phyloP scores from a whole-genome alignment of 2,888 invertebrate species.

The Diploptera punctata region DNA sequence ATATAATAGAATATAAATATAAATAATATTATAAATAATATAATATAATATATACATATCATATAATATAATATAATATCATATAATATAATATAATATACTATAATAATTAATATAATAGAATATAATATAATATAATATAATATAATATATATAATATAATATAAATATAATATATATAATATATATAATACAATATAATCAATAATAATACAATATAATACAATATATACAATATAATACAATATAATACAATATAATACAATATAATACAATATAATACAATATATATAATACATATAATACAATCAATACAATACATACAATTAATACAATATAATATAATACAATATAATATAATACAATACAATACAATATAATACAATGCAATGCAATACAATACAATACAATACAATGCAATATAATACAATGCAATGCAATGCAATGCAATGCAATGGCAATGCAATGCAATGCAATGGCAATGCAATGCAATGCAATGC shows the following conservation, averaged over 20 bases:
- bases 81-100: too few relatives aligned
- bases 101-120: too few relatives aligned
- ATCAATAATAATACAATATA: neutral
- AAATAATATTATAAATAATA: neutral
- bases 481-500: constrained; percentile 13
- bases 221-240: too few relatives aligned
- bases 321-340: neutral
- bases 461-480: too few relatives aligned
- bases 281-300: neutral
- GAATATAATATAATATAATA: too few relatives aligned
- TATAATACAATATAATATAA: neutral
- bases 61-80: too few relatives aligned
- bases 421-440: neutral
- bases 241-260: neutral
- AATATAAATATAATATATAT: too few relatives aligned
- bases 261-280: neutral
- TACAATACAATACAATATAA: neutral
- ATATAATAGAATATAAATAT: neutral
- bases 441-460: too few relatives aligned
- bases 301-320: too few relatives aligned
- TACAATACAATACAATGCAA: constrained; percentile 11
- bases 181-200: neutral
- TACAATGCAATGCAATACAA: neutral
- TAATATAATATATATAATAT: too few relatives aligned
- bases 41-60: too few relatives aligned